These are phyloP conservation scores for Ostrea edulis DNA, from an alignment of 1,140 invertebrate species.

Conservation along the genomic window DNA sequence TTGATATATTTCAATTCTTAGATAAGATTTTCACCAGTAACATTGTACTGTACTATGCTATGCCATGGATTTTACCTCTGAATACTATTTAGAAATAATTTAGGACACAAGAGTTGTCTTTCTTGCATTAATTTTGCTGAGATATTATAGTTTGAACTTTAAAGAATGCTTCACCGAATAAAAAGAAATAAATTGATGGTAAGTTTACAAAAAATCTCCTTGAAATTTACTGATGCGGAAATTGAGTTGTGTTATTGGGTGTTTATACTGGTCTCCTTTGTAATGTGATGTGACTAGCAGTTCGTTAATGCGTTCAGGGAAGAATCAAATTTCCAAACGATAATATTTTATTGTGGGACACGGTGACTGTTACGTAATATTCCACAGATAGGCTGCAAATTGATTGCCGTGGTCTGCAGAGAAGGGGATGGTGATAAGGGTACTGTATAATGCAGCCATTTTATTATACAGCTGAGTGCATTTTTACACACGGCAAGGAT, in stretches of 20 bases:
- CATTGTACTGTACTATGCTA: too few relatives aligned
- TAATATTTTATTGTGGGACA: constrained; percentile 12
- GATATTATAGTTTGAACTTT: background rate
- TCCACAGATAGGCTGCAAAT: background rate
- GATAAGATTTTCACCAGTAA: too few relatives aligned
- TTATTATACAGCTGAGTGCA: background rate
- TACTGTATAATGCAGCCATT: background rate
- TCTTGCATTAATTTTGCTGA: background rate
- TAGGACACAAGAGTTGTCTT: background rate
- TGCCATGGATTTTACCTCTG: too few relatives aligned
- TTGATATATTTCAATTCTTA: too few relatives aligned
- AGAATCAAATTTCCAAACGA: constrained; percentile 20
- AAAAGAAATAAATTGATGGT: background rate
- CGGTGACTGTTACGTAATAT: constrained; percentile 14
- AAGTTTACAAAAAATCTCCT: background rate
- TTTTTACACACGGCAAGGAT: background rate
- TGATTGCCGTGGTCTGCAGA: background rate
- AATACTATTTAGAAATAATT: too few relatives aligned
- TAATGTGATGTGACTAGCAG: background rate
- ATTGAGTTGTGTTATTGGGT: background rate
- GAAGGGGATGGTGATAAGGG: constrained; percentile 1
- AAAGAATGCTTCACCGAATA: background rate
- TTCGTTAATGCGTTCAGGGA: background rate
- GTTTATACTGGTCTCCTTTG: background rate
- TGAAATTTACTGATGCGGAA: background rate